These are phyloP conservation scores for Camponotus fellah DNA, from an alignment of 2,888 invertebrate species.

Conservation along the genomic window DNA sequence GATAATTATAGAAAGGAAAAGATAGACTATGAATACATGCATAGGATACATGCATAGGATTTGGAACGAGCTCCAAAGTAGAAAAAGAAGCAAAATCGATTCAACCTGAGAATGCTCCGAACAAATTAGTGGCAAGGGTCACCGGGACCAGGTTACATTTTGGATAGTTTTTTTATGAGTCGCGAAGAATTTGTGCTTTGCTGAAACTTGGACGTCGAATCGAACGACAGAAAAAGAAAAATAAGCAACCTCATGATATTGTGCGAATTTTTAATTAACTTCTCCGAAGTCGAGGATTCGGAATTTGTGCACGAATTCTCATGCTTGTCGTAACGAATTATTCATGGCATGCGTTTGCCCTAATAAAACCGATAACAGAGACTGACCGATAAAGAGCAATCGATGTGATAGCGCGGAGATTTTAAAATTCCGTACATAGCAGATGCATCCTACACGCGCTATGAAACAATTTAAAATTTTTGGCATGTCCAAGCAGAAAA, in stretches of 20 bases:
- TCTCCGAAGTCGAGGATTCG: constrained; percentile 9
- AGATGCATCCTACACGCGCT: constrained; percentile 60
- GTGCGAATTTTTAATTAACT: constrained; percentile 49
- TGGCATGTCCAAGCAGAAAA: constrained; percentile 57
- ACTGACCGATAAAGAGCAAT: constrained; percentile 63
- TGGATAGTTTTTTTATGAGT: constrained; percentile 56
- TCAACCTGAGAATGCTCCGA: constrained; percentile 75
- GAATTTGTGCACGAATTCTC: constrained; percentile 16
- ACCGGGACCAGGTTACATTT: constrained; percentile 64
- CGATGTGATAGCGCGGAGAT: constrained; percentile 49
- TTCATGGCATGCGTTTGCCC: constrained; percentile 61
- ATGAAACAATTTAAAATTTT: constrained; percentile 71
- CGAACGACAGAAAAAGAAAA: constrained; percentile 24
- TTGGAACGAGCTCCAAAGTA: background rate
- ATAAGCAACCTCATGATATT: constrained; percentile 11
- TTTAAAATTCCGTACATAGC: constrained; percentile 71
- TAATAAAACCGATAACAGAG: constrained; percentile 68
- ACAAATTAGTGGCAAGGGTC: constrained; percentile 82
- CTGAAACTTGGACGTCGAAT: constrained; percentile 12
- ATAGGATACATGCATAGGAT: background rate
- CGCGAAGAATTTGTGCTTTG: constrained; percentile 59
- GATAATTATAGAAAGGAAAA: background rate
- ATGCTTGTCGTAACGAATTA: constrained; percentile 57
- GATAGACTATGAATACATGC: background rate
- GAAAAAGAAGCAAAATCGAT: constrained; percentile 58